phyloP scores from a whole-genome alignment of 1,140 invertebrate genomes.

The Geopemphigus sp. region DNA sequence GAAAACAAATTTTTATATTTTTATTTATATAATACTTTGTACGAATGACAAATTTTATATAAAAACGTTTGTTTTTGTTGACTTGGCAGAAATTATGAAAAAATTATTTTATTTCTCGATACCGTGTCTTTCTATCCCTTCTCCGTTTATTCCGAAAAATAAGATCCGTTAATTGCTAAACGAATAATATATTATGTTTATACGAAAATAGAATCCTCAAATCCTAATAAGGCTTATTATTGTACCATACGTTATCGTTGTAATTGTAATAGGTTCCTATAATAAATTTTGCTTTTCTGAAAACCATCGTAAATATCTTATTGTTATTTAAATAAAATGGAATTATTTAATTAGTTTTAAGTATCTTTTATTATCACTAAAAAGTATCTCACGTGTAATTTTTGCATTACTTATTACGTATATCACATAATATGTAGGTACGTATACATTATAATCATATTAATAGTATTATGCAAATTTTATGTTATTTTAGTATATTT shows the following conservation, averaged over 20 bases:
- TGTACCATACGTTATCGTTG: not conserved
- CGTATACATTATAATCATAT: not conserved
- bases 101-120: too few species aligned
- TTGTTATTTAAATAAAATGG: conserved; percentile 28
- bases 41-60: too few species aligned
- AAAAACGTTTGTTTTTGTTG: too few species aligned
- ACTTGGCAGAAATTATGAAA: too few species aligned
- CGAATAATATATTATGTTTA: too few species aligned
- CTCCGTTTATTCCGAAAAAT: not conserved
- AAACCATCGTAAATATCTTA: conserved; percentile 11
- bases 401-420: not conserved
- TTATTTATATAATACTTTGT: too few species aligned
- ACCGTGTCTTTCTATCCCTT: too few species aligned
- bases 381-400: not conserved
- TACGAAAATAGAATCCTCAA: too few species aligned
- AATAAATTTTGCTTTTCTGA: conserved; percentile 9
- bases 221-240: not conserved
- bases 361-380: not conserved
- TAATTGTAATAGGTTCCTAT: not conserved
- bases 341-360: conserved; percentile 32
- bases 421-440: not conserved
- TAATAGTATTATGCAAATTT: not conserved
- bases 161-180: not conserved
- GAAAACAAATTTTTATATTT: too few species aligned
- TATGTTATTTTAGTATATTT: not conserved